Evolutionary conservation across 1,140 invertebrate species (phyloP), one percentile per base, ranked within the genome.

Genomic region (Bombus soroeensis): DNA sequence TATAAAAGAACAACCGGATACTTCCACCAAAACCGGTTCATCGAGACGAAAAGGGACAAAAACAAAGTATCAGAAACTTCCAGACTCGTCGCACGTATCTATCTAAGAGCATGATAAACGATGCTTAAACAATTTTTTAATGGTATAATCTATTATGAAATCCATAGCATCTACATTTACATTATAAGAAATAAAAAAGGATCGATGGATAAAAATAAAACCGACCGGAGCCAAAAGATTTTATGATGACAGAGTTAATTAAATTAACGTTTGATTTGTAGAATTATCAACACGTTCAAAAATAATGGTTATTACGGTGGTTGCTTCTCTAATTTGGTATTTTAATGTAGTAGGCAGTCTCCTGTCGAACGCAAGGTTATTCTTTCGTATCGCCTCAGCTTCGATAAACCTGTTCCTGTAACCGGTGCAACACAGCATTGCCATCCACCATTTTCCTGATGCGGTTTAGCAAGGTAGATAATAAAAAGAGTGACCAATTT

Each of bases 21-120:
- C 3, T 47, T 71, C 57, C 9, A 37, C 18, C 1, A 41, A 57
- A 88, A 81, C 76, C 72, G 66, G 81, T 88, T 85, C 39, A 18
- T 18, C 37, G 32, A 9, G 34, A 66, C 43, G 1, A 37, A 73
- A 66, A 53, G 13, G 32, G 25, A 13, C 2, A 66, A 76, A 77
- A 78, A 64, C 12, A 13, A 25, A 22, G 22, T 39, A 6, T 70
- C 28, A 76, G 43, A 79, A 80, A 72, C 59, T 80, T 87, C 64
- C 57, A 84, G 71, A 71, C 18, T n/a, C 10, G 5, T 47, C 15
- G 12, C 10, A 28, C 28, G 1, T 62, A 62, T 62, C 4, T 62
- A 62, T 37, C n/a, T 15, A 68, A 34, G 1, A 34, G 0, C 13
- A n/a, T 13, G 1, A 9, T 18, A 8, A 66, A 18, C n/a, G 1